Evolutionary conservation across 1,140 invertebrate genomes (phyloP).

Genomic region (Apis cerana): DNA sequence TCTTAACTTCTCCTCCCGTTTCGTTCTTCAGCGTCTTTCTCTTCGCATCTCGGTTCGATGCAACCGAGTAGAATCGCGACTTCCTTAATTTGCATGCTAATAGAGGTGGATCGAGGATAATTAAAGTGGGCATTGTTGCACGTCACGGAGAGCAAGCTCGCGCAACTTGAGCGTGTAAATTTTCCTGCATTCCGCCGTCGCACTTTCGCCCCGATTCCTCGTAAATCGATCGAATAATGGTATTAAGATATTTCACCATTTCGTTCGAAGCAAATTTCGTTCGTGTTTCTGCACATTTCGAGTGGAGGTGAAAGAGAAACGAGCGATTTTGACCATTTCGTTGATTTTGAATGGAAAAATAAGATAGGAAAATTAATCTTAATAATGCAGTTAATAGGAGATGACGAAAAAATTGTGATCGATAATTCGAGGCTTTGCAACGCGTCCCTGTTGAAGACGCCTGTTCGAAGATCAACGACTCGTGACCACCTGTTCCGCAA

Average conservation of each 20-base stretch:
- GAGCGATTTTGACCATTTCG: no score
- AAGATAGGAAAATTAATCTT: not conserved
- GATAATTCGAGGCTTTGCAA: not conserved
- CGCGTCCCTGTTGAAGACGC: not conserved
- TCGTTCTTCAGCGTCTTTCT: not conserved
- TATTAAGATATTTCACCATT: slow-evolving; percentile 20
- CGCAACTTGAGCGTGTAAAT: slow-evolving; percentile 55
- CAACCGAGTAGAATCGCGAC: slow-evolving; percentile 22
- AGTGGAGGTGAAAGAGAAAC: no score
- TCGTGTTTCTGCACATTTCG: not conserved
- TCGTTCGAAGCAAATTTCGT: not conserved
- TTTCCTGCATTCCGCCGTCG: slow-evolving; percentile 30
- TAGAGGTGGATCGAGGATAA: slow-evolving; percentile 50
- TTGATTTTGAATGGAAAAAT: not conserved
- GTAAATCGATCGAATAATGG: not conserved
- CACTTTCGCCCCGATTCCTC: slow-evolving; percentile 37
- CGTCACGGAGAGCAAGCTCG: slow-evolving; percentile 8
- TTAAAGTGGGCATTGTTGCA: slow-evolving; percentile 56
- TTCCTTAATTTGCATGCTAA: slow-evolving; percentile 61
- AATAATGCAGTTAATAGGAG: no score
- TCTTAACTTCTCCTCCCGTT: no score
- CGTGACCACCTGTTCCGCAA: slow-evolving; percentile 57
- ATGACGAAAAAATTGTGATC: not conserved
- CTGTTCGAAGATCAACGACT: slow-evolving; percentile 38
- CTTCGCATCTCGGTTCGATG: no score